Evolutionary conservation across 2,113 vertebrate genomes (phyloP), one percentile per base, ranked within the genome.

Genomic region (Proteles cristata): DNA sequence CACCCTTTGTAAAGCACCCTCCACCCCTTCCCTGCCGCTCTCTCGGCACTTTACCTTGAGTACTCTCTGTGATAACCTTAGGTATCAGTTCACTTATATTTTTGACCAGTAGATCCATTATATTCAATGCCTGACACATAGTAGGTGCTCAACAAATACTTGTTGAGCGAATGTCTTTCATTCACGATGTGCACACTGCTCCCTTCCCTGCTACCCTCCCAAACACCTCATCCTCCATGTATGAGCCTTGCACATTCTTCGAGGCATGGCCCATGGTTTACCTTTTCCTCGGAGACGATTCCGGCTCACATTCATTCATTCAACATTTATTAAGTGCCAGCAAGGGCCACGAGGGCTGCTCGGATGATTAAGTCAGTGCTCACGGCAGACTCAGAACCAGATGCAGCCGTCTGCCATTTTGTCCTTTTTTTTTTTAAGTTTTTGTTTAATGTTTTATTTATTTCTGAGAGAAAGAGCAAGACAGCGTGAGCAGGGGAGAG

Each of bases 391-490:
- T 31, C 50, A 4, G n/a, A 19, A 26, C 39, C 12, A 11, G 35
- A 45, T 2, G 0, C 80, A 14, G 1, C 1, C 1, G 2, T 25
- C 14, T 17, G 61, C 58, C 12, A 0, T 21, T 55, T 2, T 39
- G 45, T 45, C 35, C 3, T 4, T 31, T 80, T 35, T 43, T 43
- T 6, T 5, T 43, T 39, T 39, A 39, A 39, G 39, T 39, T 39
- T 39, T 39, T 39, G 39, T 39, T 39, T 39, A 39, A 39, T 39
- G 39, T 39, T 39, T 39, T 39, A 39, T 39, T 39, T 39, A 39
- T 39, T 39, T 39, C 39, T 39, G 39, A 39, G 39, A 39, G 39
- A 39, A 39, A 39, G 39, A 3, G 39, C 39, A 4, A 39, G 39
- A 39, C 39, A 39, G 39, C 39, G 39, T 39, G 39, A 39, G 39